Percentiles rank a stretch among this genome's conserved stretches.
Conservation (phyloP, 2,797 vertebrate species). For the Momotus momota region DNA sequence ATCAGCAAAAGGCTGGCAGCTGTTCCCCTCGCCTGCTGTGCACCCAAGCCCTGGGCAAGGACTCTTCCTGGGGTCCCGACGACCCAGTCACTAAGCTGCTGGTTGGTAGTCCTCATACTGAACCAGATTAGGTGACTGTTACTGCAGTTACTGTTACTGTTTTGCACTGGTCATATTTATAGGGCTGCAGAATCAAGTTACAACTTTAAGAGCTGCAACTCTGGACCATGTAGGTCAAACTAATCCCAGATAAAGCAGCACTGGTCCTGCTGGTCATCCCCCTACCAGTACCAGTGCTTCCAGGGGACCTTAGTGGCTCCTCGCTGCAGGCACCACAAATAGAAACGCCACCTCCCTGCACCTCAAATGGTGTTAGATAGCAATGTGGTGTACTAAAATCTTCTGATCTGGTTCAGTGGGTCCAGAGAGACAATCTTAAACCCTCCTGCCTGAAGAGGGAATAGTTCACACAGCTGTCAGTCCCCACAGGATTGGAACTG, state of each 20-base stretch:
- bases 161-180: neutral
- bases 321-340: accelerated
- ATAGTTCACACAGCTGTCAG: accelerated
- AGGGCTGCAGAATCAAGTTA: conserved; percentile 11
- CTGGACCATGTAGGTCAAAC: neutral
- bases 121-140: neutral
- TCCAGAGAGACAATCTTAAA: neutral
- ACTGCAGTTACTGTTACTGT: conserved; percentile 48
- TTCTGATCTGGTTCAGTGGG: neutral
- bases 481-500: neutral
- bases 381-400: neutral
- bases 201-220: neutral
- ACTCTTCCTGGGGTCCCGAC: neutral
- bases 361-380: neutral
- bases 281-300: accelerated
- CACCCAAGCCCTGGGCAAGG: neutral
- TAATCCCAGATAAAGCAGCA: neutral
- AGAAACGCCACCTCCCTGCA: neutral
- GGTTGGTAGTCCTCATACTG: neutral
- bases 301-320: neutral
- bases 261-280: neutral
- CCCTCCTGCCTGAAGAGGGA: neutral
- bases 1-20: neutral
- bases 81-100: neutral
- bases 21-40: neutral